Conservation (phyloP, 2,113 vertebrate species). For the Megaleporinus macrocephalus region DNA sequence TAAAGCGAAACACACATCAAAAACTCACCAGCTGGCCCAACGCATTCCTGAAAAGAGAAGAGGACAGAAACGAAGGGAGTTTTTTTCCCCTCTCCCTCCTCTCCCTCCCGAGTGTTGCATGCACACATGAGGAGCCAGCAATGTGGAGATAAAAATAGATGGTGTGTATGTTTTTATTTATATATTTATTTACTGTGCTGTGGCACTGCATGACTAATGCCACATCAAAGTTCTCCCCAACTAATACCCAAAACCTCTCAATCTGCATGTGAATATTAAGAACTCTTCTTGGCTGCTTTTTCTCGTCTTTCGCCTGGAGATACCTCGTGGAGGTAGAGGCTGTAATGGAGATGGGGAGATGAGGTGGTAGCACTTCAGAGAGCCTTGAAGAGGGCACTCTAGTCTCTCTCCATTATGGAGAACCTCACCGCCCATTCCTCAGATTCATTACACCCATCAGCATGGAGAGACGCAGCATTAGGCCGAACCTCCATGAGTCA, state of each 20-base stretch:
- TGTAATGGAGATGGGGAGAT: conserved; percentile 24
- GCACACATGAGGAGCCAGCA: conserved; percentile 44
- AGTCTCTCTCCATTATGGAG: conserved; percentile 22
- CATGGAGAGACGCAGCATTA: conserved; percentile 5
- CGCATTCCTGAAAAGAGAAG: conserved; percentile 55
- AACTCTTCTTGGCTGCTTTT: conserved; percentile 24
- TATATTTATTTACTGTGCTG: conserved; percentile 52
- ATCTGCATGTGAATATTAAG: conserved; percentile 49
- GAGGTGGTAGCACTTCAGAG: conserved; percentile 12
- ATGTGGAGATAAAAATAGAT: conserved; percentile 58
- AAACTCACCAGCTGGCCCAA: conserved; percentile 55
- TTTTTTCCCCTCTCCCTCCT: conserved; percentile 13
- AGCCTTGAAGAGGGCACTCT: conserved; percentile 25
- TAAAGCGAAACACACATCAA: conserved; percentile 60
- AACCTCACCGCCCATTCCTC: conserved; percentile 4
- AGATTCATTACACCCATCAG: conserved; percentile 1
- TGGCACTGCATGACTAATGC: conserved; percentile 52
- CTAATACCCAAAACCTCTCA: conserved; percentile 48
- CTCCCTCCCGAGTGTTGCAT: conserved; percentile 19
- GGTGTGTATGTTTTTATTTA: conserved; percentile 48
- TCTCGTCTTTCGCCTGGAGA: conserved; percentile 1
- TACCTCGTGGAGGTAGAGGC: conserved; percentile 13
- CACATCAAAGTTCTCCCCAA: conserved; percentile 56
- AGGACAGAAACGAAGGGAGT: conserved; percentile 32
- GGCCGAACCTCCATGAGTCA: background rate